phyloP scores from a whole-genome alignment of 1,140 invertebrate species.

The Heliothis virescens region DNA sequence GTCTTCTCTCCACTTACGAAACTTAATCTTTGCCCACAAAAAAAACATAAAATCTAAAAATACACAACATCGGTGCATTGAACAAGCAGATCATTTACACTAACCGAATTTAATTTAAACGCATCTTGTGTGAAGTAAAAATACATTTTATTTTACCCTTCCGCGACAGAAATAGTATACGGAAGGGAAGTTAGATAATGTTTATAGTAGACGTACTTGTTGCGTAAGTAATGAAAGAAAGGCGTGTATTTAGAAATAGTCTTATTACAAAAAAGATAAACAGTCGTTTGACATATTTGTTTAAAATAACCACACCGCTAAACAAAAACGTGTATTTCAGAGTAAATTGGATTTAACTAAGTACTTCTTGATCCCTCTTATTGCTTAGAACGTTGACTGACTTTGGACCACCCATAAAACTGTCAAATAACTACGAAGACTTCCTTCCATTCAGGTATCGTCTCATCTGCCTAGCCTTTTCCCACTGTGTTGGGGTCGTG shows the following conservation, averaged over 20 bases:
- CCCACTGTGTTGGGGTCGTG: too few relatives aligned
- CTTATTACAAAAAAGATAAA: too few relatives aligned
- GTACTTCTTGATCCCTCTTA: too few relatives aligned
- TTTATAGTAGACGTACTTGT: not conserved
- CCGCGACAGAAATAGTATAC: constrained; percentile 5
- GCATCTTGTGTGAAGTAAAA: not conserved
- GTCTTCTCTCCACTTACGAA: not conserved
- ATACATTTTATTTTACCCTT: constrained; percentile 22
- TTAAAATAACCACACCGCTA: too few relatives aligned
- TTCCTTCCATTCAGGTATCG: too few relatives aligned
- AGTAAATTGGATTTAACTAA: too few relatives aligned
- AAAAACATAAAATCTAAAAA: constrained; percentile 21
- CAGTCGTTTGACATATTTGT: not conserved
- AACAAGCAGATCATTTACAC: constrained; percentile 31
- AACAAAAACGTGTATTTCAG: too few relatives aligned
- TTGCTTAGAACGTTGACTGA: too few relatives aligned
- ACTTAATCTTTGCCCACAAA: not conserved
- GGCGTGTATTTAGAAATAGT: not conserved
- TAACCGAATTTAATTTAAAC: constrained; percentile 23
- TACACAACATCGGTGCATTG: constrained; percentile 2
- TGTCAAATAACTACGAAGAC: too few relatives aligned
- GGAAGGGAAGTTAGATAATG: constrained; percentile 4
- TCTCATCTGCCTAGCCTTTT: too few relatives aligned
- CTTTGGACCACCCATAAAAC: too few relatives aligned
- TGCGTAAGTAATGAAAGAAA: not conserved